Evolutionary conservation across 2,113 vertebrate genomes (phyloP).

Genomic region (Hydropotes inermis): DNA sequence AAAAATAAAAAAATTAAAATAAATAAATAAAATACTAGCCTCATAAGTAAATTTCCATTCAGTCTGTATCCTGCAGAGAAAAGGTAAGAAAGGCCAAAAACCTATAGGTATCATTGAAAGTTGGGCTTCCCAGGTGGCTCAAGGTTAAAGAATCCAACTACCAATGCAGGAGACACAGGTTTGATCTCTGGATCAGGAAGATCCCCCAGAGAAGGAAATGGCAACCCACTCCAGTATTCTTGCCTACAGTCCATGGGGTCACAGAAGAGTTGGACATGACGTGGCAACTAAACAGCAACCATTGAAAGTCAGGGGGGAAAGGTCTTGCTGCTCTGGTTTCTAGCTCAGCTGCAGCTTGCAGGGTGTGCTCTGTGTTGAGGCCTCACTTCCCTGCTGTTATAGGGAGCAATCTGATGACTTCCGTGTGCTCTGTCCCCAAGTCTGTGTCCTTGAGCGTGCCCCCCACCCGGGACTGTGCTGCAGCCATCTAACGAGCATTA

Average conservation of each 20-base stretch:
- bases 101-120: background rate
- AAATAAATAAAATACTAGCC: background rate
- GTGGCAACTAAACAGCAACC: background rate
- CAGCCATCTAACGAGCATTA: background rate
- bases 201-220: background rate
- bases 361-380: background rate
- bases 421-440: background rate
- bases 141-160: background rate
- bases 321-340: background rate
- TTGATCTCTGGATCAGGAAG: background rate
- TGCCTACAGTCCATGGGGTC: background rate
- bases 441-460: background rate
- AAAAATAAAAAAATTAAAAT: too few species aligned
- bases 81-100: background rate
- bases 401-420: background rate
- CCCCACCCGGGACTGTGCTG: fast-evolving
- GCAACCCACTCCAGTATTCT: background rate
- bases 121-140: background rate
- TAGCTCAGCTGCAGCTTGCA: background rate
- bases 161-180: background rate
- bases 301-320: fast-evolving
- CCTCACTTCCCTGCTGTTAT: background rate
- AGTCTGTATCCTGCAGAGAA: background rate
- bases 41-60: background rate
- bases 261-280: background rate